A percentile compares a stretch with the other conserved stretches of the same genome.
Evolutionary conservation across 2,888 invertebrate species (phyloP).

Genomic region (Lamellibrachia satsuma): DNA sequence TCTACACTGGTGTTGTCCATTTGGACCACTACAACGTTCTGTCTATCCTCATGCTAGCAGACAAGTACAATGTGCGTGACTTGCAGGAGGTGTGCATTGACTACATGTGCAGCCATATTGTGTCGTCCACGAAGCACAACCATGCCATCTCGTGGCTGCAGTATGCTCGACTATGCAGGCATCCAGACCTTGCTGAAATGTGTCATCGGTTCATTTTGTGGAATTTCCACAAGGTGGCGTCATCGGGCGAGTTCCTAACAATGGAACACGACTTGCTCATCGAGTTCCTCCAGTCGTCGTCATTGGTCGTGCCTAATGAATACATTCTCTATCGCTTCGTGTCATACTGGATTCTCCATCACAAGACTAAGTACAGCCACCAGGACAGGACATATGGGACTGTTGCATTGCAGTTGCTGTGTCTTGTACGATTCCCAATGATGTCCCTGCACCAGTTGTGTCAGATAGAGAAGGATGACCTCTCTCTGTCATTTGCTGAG

Average conservation of each 20-base stretch:
- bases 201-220: conserved; percentile 75
- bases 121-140: conserved; percentile 83
- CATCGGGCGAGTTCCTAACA: conserved; percentile 81
- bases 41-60: conserved; percentile 87
- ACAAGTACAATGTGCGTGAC: conserved; percentile 94
- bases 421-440: conserved; percentile 89
- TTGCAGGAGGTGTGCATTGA: conserved; percentile 82
- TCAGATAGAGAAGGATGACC: conserved; percentile 79
- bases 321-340: conserved; percentile 81
- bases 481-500: conserved; percentile 83
- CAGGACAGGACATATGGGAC: conserved; percentile 71
- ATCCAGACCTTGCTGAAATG: conserved; percentile 71
- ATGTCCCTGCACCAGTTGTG: conserved; percentile 90
- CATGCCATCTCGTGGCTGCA: conserved; percentile 90
- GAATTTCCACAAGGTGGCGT: conserved; percentile 86
- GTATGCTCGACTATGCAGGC: conserved; percentile 86
- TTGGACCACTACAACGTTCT: conserved; percentile 86
- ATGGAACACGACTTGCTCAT: conserved; percentile 83
- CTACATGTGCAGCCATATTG: conserved; percentile 88
- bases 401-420: conserved; percentile 79
- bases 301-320: conserved; percentile 89
- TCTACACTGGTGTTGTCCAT: conserved; percentile 90
- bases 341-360: conserved; percentile 81
- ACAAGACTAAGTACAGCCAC: conserved; percentile 69
- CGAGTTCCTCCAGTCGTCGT: conserved; percentile 77